A percentile compares a stretch with the other conserved stretches of the same genome.
These are phyloP conservation scores for Hyalella azteca DNA, from an alignment of 2,888 invertebrate species.

Conservation along the genomic window DNA sequence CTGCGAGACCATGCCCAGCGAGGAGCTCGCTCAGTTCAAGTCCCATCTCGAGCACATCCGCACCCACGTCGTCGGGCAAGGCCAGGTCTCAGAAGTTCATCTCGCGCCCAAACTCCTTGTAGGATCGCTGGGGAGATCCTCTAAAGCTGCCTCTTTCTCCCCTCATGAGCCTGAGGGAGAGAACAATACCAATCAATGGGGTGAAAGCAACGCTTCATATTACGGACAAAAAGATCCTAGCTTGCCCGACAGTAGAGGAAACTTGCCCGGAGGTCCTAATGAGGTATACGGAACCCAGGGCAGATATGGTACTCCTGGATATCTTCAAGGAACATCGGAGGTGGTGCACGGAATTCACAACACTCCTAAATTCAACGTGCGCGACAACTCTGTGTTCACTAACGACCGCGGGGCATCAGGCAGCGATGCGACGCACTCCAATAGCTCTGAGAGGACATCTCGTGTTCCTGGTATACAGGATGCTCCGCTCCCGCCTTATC, in stretches of 20 bases:
- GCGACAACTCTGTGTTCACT: background rate
- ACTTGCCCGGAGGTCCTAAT: too few species aligned
- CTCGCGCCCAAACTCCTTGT: constrained; percentile 11
- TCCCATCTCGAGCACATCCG: constrained; percentile 49
- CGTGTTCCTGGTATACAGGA: too few species aligned
- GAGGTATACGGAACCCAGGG: too few species aligned
- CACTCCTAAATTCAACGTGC: background rate
- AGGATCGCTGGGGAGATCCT: background rate
- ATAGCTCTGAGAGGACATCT: background rate
- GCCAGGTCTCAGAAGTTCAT: constrained; percentile 47
- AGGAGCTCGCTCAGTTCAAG: constrained; percentile 53
- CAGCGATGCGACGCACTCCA: background rate
- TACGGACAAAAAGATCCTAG: too few species aligned
- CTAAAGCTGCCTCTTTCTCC: too few species aligned
- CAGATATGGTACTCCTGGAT: too few species aligned
- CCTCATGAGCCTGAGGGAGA: too few species aligned
- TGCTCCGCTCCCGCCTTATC: too few species aligned
- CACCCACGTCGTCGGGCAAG: constrained; percentile 55
- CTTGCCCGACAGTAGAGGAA: too few species aligned
- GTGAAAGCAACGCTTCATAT: too few species aligned
- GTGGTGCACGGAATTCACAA: background rate
- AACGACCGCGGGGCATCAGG: background rate
- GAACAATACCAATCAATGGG: too few species aligned
- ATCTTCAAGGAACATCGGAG: background rate
- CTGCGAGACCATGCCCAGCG: constrained; percentile 49